These are phyloP conservation scores for Crotalus helleri DNA, from an alignment of 2,113 vertebrate species.

Conservation along the genomic window DNA sequence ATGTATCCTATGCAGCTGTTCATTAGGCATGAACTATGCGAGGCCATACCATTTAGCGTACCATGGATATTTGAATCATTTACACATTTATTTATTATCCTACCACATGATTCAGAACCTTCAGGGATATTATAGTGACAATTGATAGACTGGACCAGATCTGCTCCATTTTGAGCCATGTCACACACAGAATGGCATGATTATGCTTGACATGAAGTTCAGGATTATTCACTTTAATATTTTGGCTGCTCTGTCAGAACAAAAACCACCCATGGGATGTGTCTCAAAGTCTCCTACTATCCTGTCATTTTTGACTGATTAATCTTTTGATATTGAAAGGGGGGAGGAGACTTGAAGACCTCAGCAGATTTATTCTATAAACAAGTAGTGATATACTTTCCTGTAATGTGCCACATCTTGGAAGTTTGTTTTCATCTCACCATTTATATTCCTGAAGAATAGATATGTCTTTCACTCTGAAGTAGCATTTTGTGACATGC, in stretches of 20 bases:
- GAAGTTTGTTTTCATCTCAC: conserved; percentile 70
- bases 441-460: conserved; percentile 82
- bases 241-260: conserved; percentile 44
- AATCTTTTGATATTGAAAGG: conserved; percentile 50
- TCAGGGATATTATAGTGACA: neutral
- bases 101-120: neutral
- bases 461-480: conserved; percentile 72
- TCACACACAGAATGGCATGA: neutral
- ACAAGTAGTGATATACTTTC: conserved; percentile 63
- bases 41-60: neutral
- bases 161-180: conserved; percentile 35
- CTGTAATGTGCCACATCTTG: conserved; percentile 64
- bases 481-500: conserved; percentile 74
- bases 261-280: conserved; percentile 7
- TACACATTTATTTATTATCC: conserved; percentile 4
- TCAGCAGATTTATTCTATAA: conserved; percentile 53
- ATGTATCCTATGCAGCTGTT: neutral
- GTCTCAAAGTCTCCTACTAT: conserved; percentile 36
- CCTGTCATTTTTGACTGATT: conserved; percentile 47
- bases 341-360: conserved; percentile 32
- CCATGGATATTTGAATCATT: neutral
- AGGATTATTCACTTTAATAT: conserved; percentile 4
- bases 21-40: neutral
- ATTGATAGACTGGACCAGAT: conserved; percentile 17
- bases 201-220: conserved; percentile 46